Evolutionary conservation across 2,888 invertebrate species (phyloP).

Genomic region (Neoascia interrupta): DNA sequence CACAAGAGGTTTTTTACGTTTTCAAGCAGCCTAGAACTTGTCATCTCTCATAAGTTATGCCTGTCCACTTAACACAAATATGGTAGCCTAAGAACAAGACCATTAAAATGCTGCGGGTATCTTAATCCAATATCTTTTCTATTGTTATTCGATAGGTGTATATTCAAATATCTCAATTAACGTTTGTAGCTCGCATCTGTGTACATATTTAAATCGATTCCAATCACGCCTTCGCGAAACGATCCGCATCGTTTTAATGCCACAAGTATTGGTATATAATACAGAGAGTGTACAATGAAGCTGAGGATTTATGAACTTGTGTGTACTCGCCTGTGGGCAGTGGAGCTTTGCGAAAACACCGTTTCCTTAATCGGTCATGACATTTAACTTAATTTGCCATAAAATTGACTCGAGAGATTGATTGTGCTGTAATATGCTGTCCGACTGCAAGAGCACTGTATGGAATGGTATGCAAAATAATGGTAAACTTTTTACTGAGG

Average conservation of each 20-base stretch:
- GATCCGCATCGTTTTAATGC: conserved; percentile 34
- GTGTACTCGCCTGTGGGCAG: conserved; percentile 11
- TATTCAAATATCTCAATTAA: conserved; percentile 44
- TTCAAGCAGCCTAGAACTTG: conserved; percentile 12
- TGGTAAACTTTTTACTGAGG: too few relatives aligned
- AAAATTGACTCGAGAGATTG: conserved; percentile 44
- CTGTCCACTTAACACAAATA: background rate
- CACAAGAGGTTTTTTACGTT: conserved; percentile 2
- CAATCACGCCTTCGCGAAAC: conserved; percentile 35
- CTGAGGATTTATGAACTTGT: conserved; percentile 29
- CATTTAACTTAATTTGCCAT: conserved; percentile 50
- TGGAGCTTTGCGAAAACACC: conserved; percentile 1
- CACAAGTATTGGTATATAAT: too few relatives aligned
- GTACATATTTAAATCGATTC: conserved; percentile 14
- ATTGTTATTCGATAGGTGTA: conserved; percentile 19
- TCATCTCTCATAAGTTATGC: conserved; percentile 6
- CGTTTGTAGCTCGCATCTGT: conserved; percentile 4
- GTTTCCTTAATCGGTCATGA: conserved; percentile 52
- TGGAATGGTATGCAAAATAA: too few relatives aligned
- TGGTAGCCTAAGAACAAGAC: conserved; percentile 10
- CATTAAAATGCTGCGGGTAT: background rate
- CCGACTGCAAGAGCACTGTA: too few relatives aligned
- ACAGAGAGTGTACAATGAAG: conserved; percentile 13
- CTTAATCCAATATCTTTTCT: background rate
- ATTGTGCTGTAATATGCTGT: conserved; percentile 40